Percentiles rank a stretch among this genome's conserved stretches.
Evolutionary conservation across 2,888 invertebrate genomes (phyloP).

Genomic region (Leptinotarsa juncta): DNA sequence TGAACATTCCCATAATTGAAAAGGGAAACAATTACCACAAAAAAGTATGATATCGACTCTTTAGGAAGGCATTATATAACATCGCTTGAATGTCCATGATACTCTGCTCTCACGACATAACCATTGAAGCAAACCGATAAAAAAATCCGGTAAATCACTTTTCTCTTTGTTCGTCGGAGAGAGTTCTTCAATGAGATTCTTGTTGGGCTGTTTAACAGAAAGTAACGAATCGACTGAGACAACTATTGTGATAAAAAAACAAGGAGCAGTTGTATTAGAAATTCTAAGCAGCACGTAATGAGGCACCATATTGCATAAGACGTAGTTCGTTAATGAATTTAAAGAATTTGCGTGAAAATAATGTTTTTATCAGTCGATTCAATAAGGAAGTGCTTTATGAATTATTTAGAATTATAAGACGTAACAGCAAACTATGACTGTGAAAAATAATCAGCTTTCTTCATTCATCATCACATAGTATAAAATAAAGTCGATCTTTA

Average conservation of each 20-base stretch:
- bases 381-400: too few species aligned
- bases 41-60: neutral
- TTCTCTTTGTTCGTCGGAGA: neutral
- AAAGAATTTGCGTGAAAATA: too few species aligned
- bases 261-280: too few species aligned
- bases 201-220: neutral
- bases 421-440: too few species aligned
- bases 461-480: too few species aligned
- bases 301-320: too few species aligned
- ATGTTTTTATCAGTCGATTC: too few species aligned
- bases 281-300: too few species aligned
- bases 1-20: neutral
- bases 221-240: neutral
- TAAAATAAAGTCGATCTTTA: too few species aligned
- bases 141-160: conserved; percentile 17
- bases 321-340: too few species aligned
- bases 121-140: conserved; percentile 2
- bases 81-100: neutral
- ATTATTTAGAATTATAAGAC: too few species aligned
- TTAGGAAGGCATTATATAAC: conserved; percentile 1
- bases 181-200: conserved; percentile 6
- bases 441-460: too few species aligned
- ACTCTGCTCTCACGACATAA: conserved; percentile 13
- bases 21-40: conserved; percentile 5
- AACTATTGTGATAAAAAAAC: neutral